These are phyloP conservation scores for Ischnus inquisitorius DNA, from an alignment of 2,888 invertebrate species.

Conservation along the genomic window DNA sequence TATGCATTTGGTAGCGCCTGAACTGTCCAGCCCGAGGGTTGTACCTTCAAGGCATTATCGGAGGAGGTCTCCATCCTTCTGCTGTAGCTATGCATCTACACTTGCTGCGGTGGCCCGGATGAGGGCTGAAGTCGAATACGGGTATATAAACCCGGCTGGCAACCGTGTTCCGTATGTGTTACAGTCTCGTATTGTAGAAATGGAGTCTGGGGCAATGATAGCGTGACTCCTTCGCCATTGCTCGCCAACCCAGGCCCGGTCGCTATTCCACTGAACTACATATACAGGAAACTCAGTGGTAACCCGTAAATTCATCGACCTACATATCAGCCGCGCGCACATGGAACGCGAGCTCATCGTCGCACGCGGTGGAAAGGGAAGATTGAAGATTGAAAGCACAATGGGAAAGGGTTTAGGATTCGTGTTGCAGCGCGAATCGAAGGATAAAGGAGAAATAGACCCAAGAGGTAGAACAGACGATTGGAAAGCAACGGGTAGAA, in stretches of 20 bases:
- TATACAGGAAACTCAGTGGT: conserved; percentile 22
- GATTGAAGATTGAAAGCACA: conserved; percentile 2
- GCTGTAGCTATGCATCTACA: background rate
- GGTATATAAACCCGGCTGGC: background rate
- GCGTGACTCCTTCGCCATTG: conserved; percentile 27
- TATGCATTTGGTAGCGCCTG: conserved; percentile 32
- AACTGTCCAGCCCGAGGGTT: conserved; percentile 15
- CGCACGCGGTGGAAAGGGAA: background rate
- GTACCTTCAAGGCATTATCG: conserved; percentile 37
- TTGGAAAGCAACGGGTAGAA: conserved; percentile 42
- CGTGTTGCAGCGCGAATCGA: background rate
- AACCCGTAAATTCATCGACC: conserved; percentile 52
- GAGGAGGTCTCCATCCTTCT: background rate
- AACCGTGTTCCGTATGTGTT: conserved; percentile 11
- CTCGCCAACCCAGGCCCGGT: conserved; percentile 7
- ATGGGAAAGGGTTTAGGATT: conserved; percentile 25
- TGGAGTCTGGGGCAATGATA: conserved; percentile 42
- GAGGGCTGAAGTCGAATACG: conserved; percentile 3
- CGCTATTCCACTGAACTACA: background rate
- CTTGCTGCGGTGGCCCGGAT: background rate
- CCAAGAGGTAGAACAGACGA: conserved; percentile 9
- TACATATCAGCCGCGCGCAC: conserved; percentile 29
- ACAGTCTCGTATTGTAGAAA: conserved; percentile 17
- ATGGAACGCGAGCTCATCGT: conserved; percentile 8
- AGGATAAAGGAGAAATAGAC: conserved; percentile 27